Conservation (phyloP, 2,888 invertebrate genomes). For the Abrostola triplasia region DNA sequence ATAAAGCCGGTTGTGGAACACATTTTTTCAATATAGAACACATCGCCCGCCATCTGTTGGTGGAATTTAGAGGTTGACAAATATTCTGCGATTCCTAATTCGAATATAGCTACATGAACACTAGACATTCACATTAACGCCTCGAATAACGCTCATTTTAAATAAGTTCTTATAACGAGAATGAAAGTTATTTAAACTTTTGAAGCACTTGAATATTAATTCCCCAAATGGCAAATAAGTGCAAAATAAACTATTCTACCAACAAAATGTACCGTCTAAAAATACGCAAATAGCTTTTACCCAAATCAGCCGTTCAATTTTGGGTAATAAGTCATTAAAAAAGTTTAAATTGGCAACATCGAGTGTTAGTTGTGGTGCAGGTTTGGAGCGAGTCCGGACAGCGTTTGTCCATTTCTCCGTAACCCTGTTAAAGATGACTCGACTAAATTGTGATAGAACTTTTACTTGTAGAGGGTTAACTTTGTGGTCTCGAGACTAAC, state of each 20-base stretch:
- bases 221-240: too few species aligned
- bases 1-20: slow-evolving; percentile 56
- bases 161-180: too few species aligned
- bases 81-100: neutral
- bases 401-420: slow-evolving; percentile 14
- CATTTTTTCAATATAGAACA: slow-evolving; percentile 40
- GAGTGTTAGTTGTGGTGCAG: slow-evolving; percentile 43
- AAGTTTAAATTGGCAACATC: slow-evolving; percentile 61
- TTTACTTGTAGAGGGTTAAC: slow-evolving; percentile 24
- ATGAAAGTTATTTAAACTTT: too few species aligned
- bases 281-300: slow-evolving; percentile 36
- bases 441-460: slow-evolving; percentile 28
- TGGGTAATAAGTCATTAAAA: slow-evolving; percentile 55
- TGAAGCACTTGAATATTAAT: too few species aligned
- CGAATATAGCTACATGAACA: too few species aligned
- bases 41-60: slow-evolving; percentile 41
- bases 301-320: slow-evolving; percentile 38
- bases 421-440: slow-evolving; percentile 47
- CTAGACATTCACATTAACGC: too few species aligned
- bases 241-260: neutral
- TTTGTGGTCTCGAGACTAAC: slow-evolving; percentile 5
- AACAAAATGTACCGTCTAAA: neutral
- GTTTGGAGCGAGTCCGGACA: slow-evolving; percentile 30
- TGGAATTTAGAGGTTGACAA: slow-evolving; percentile 35
- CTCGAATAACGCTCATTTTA: too few species aligned